phyloP scores from a whole-genome alignment of 2,113 vertebrate genomes.

The Bubalus kerabau region DNA sequence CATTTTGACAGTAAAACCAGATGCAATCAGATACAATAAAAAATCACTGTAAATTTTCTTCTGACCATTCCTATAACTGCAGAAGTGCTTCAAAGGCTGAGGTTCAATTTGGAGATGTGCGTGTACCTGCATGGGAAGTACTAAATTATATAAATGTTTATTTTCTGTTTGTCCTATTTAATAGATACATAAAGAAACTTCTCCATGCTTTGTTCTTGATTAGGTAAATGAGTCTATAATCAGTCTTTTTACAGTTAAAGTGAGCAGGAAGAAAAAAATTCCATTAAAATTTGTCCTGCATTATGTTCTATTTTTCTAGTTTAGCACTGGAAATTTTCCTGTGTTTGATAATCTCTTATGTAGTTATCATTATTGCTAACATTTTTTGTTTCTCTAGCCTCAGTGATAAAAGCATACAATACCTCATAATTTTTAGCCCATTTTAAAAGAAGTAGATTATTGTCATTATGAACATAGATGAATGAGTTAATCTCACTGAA shows the following conservation, averaged over 20 bases:
- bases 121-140: background rate
- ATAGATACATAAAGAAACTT: background rate
- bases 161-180: background rate
- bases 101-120: background rate
- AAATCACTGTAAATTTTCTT: conserved; percentile 20
- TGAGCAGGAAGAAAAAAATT: background rate
- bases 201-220: background rate
- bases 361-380: background rate
- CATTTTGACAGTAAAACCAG: background rate
- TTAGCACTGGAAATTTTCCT: background rate
- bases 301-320: background rate
- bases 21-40: background rate
- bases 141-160: background rate
- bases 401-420: background rate
- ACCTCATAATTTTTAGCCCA: background rate
- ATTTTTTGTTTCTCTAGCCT: background rate
- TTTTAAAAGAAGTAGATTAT: background rate
- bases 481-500: conserved; percentile 7
- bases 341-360: background rate
- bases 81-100: background rate
- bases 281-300: background rate
- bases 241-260: conserved; percentile 26
- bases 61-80: background rate
- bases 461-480: background rate
- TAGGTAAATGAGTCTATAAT: background rate